Evolutionary conservation across 1,140 invertebrate species (phyloP).

Genomic region (Sitobion miscanthi): DNA sequence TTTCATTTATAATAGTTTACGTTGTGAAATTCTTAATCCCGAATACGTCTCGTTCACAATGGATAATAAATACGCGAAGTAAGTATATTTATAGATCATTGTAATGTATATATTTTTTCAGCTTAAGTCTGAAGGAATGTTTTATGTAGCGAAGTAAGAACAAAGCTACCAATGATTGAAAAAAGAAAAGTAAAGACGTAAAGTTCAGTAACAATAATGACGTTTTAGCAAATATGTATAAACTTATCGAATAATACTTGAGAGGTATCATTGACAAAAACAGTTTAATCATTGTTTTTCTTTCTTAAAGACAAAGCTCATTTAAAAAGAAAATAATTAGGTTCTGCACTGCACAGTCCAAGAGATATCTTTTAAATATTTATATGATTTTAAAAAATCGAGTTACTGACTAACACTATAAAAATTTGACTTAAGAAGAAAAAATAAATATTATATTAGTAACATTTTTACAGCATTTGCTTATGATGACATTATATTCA

Average conservation of each 20-base stretch:
- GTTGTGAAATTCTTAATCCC: not conserved
- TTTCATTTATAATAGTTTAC: conserved; percentile 15
- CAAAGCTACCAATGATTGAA: not conserved
- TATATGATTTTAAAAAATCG: not conserved
- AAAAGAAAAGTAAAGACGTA: not conserved
- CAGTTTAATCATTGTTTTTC: conserved; percentile 6
- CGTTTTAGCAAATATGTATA: not conserved
- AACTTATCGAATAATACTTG: not conserved
- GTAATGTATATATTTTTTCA: not conserved
- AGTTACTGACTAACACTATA: not conserved
- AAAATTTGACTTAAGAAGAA: not conserved
- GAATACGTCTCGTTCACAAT: not conserved
- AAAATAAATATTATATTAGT: not conserved
- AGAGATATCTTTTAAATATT: not conserved
- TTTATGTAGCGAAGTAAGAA: not conserved
- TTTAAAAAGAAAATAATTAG: not conserved
- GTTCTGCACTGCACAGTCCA: too few relatives aligned
- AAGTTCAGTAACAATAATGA: not conserved
- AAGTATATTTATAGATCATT: not conserved
- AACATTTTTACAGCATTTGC: not conserved
- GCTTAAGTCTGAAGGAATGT: not conserved
- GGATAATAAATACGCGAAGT: not conserved
- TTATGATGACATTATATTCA: not conserved
- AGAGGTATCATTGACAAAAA: not conserved
- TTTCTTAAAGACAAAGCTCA: not conserved